A percentile compares a stretch with the other conserved stretches of the same genome.
phyloP scores from a whole-genome alignment of 2,113 vertebrate genomes.

The Rhea americana region DNA sequence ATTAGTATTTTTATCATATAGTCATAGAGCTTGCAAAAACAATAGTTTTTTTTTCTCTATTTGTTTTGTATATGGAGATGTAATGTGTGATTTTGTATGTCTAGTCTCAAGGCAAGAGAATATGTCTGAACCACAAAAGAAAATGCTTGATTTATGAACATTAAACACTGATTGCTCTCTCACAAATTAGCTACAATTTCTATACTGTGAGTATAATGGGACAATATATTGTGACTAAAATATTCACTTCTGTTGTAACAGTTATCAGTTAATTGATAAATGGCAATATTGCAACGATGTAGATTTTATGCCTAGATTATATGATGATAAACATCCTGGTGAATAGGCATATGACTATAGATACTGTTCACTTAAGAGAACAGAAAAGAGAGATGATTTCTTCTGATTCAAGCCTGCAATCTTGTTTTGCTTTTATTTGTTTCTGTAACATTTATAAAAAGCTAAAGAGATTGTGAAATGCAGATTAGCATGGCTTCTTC shows the following conservation, averaged over 20 bases:
- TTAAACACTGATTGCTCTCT: neutral
- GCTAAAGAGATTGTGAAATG: neutral
- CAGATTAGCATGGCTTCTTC: neutral
- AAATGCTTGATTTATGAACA: neutral
- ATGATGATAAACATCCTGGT: neutral
- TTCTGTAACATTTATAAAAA: neutral
- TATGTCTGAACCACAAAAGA: neutral
- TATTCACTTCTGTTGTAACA: neutral
- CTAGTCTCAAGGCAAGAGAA: neutral
- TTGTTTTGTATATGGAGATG: neutral
- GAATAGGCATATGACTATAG: neutral
- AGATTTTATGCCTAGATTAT: neutral
- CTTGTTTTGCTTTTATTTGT: neutral
- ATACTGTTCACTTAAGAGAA: neutral
- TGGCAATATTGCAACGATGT: neutral
- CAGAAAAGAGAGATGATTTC: neutral
- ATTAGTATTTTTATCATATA: neutral
- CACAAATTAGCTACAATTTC: neutral
- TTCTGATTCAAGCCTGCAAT: neutral
- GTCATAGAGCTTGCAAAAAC: neutral
- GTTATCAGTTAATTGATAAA: neutral
- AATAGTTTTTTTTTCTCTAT: neutral
- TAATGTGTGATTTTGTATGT: neutral
- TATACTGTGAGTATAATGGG: neutral
- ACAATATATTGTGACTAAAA: neutral